Percentiles rank a stretch among this genome's conserved stretches.
Conservation (phyloP, 2,797 vertebrate genomes). For the Muraenolepis orangiensis region DNA sequence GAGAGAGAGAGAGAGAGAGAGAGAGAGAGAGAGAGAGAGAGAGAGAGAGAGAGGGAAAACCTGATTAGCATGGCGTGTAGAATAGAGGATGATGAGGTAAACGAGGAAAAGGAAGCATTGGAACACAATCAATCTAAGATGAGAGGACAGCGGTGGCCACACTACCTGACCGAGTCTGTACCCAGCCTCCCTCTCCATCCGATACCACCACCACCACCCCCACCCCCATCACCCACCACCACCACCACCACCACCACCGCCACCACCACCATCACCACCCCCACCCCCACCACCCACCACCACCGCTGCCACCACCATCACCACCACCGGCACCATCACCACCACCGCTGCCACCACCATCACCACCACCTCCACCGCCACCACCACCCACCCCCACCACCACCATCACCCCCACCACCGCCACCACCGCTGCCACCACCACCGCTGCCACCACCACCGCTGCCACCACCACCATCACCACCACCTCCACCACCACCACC, state of each 20-base stretch:
- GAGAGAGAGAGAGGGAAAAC: constrained; percentile 24
- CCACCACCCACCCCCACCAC: constrained; percentile 16
- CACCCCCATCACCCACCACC: constrained; percentile 19
- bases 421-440: constrained; percentile 31
- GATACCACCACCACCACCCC: constrained; percentile 39
- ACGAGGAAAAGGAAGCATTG: constrained; percentile 1
- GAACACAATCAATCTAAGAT: constrained; percentile 25
- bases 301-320: constrained; percentile 10
- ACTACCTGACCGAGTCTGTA: constrained; percentile 58
- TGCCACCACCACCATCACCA: constrained; percentile 28
- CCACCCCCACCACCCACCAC: constrained; percentile 12
- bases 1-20: constrained; percentile 29
- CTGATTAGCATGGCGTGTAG: constrained; percentile 34
- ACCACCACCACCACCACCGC: constrained; percentile 10
- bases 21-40: constrained; percentile 35
- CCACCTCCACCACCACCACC: constrained; percentile 39
- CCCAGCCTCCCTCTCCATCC: constrained; percentile 35
- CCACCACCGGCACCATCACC: constrained; percentile 15
- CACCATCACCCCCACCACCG: constrained; percentile 8
- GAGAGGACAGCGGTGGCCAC: constrained; percentile 17
- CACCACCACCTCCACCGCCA: constrained; percentile 13
- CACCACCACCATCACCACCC: constrained; percentile 13
- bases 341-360: constrained; percentile 9
- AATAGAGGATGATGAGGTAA: constrained; percentile 18
- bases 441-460: constrained; percentile 34